Evolutionary conservation across 2,888 invertebrate species (phyloP), one percentile per base, ranked within the genome.

Genomic region (Luperina nickerlii): DNA sequence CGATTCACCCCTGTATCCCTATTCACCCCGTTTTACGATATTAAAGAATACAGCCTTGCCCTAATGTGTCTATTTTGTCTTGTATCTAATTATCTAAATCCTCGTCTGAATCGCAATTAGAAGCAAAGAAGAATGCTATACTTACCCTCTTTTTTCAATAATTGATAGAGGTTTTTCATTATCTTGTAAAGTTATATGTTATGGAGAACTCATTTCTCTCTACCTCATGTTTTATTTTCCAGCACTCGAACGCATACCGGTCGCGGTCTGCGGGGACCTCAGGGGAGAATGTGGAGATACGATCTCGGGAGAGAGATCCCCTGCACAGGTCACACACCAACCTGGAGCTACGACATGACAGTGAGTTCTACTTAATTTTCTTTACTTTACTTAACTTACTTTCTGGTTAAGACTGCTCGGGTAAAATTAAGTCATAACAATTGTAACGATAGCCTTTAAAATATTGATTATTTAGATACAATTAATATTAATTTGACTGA

Each of bases 321-420:
- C 91, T 97, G 73, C 97, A 97, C 82, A 92, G 97, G 68, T 96
- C 97, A 2, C 96, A 97, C 89, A 97, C 96, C 32, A 97, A 97
- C 79, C 92, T 97, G 27, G 96, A 97, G 84, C 90, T 96, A 72
- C 93, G 96, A 76, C 94, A 95, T 82, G 96, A 96, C 68, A 92
- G 97, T 97, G 82, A 92, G 95, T 92, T 79, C 18, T 15, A 32
- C 32, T 32, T 32, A 32, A 32, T 32, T 32, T 32, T 1, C 32
- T 32, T 32, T 32, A 32, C 32, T 32, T 32, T 32, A 32, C 32
- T 32, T 32, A 32, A 32, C 32, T 32, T 32, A 32, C 32, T 32
- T 32, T 32, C 32, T 32, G 13, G 38, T 66, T 7, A 38, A 65
- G 66, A 20, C 20, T 11, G 27, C 20, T 20, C 9, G 5, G 11